Base-by-base conservation (phyloP, 2,888 invertebrate species). In the Conus canariensis region DNA sequence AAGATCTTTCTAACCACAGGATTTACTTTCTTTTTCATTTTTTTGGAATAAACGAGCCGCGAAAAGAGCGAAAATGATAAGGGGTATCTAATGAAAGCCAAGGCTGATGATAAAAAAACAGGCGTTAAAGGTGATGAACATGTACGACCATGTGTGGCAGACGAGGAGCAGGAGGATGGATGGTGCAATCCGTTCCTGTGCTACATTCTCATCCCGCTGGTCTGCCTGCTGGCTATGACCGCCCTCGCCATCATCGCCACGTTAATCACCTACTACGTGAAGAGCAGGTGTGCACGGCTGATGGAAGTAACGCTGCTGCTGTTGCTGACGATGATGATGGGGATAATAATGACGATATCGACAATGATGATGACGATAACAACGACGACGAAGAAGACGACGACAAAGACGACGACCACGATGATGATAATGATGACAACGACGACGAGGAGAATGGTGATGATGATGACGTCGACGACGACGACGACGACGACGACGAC, bases 391-490 rank as follows among this genome's bases (percentile, higher is more conserved):
- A 64, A 1, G 60, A 64, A 1, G 16, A 64, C 4, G 60, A 64
- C 1, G 60, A 14, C 4, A 4, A 64, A 2, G 4, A 64, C 3
- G 60, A 64, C 4, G 16, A 64, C 60, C 2, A 14, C 60, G 60
- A 16, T 3, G 9, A 30, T 30, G 74, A n/a, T 9, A 4, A 74
- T 74, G n/a, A 74, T n/a, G 74, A n/a, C n/a, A 19, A 70, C 16
- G 70, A 70, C 16, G 70, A 70, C 16, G 70, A 70, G 8, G 70
- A 70, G 8, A 19, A 70, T 70, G 70, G 16, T 70, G 70, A 70
- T 70, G 70, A 70, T 70, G 74, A 74, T 74, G 74, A 74, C n/a
- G 80, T 30, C 30, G 80, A 80, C 30, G 80, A 80, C n/a, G 80
- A 80, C 14, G 80, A 80, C n/a, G 80, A 80, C 6, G 80, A 80